phyloP scores from a whole-genome alignment of 2,797 vertebrate genomes.

The Gephyroberyx darwinii region DNA sequence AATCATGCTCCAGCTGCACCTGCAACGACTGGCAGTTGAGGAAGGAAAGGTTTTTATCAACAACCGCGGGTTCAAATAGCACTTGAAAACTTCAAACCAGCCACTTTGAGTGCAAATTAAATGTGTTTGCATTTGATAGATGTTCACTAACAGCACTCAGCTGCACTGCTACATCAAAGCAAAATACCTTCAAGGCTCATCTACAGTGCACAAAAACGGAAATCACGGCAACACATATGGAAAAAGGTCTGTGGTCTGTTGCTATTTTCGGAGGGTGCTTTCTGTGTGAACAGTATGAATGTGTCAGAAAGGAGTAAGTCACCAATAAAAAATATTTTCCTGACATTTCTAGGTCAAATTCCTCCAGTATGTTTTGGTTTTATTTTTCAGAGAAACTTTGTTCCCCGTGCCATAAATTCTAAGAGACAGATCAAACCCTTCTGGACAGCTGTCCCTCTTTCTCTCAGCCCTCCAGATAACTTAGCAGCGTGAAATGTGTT shows the following conservation, averaged over 20 bases:
- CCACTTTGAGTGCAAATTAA: conserved; percentile 28
- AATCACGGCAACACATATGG: neutral
- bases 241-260: neutral
- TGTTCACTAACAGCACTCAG: conserved; percentile 19
- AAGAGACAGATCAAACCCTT: conserved; percentile 16
- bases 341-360: conserved; percentile 65
- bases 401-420: conserved; percentile 24
- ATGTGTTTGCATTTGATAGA: conserved; percentile 45
- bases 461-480: conserved; percentile 2
- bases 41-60: conserved; percentile 4
- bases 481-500: conserved; percentile 4
- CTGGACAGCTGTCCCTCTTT: neutral
- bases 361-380: neutral
- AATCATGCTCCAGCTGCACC: conserved; percentile 12
- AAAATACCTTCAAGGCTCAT: conserved; percentile 18
- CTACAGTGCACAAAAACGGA: neutral
- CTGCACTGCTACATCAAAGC: conserved; percentile 1
- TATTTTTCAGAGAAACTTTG: conserved; percentile 2
- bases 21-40: conserved; percentile 14
- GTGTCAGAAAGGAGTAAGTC: conserved; percentile 27
- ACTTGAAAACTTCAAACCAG: neutral
- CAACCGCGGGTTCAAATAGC: conserved; percentile 13
- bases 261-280: conserved; percentile 3
- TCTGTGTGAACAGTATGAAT: conserved; percentile 10
- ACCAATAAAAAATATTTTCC: conserved; percentile 17